These are phyloP conservation scores for Orthonyx spaldingii DNA, from an alignment of 2,113 vertebrate species.

Conservation along the genomic window DNA sequence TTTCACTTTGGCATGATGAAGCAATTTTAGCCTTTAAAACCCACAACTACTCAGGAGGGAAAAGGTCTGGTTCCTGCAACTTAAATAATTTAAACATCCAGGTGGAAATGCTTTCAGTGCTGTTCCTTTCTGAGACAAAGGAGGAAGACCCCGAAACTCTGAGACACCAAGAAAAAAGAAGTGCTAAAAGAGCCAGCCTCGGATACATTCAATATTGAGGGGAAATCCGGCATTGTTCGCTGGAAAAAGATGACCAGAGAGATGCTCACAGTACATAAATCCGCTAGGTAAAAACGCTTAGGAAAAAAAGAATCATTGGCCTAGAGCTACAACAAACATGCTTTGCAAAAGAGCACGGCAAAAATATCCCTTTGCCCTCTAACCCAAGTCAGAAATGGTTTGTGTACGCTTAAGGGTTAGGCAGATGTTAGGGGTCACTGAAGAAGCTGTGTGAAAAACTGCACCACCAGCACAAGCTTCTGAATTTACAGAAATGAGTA, in stretches of 20 bases:
- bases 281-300: neutral
- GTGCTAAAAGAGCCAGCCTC: conserved; percentile 47
- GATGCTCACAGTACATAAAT: neutral
- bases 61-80: conserved; percentile 86
- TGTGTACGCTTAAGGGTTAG: conserved; percentile 63
- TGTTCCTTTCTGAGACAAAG: conserved; percentile 79
- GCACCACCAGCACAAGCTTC: conserved; percentile 33
- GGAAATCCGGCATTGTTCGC: conserved; percentile 50
- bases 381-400: conserved; percentile 35
- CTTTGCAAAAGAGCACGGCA: conserved; percentile 41
- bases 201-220: conserved; percentile 39
- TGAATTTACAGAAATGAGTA: conserved; percentile 51
- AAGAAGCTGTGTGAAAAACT: conserved; percentile 56
- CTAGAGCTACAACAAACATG: conserved; percentile 54
- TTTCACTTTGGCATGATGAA: conserved; percentile 94
- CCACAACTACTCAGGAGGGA: conserved; percentile 84
- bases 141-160: conserved; percentile 69
- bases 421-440: conserved; percentile 56
- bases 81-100: conserved; percentile 95
- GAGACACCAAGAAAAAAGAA: conserved; percentile 58
- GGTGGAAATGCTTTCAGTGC: conserved; percentile 86
- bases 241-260: conserved; percentile 43
- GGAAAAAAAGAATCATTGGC: neutral
- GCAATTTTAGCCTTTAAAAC: conserved; percentile 94
- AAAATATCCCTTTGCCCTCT: conserved; percentile 45